Conservation (phyloP, 2,888 invertebrate species). For the Cheilosia variabilis region DNA sequence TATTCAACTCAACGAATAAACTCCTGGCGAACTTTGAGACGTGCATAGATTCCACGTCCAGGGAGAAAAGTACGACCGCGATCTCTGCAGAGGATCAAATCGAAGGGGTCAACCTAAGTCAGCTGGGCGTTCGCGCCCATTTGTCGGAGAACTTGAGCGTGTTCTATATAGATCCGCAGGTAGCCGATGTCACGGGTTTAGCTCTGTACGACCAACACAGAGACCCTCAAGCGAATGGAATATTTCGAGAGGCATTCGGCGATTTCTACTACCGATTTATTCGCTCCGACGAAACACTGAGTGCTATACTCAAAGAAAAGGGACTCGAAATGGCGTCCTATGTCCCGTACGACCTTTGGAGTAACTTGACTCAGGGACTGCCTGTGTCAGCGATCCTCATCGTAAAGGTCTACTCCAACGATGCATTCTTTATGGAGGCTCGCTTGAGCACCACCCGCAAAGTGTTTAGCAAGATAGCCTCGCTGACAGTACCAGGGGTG, state of each 20-base stretch:
- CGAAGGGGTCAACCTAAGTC: constrained; percentile 52
- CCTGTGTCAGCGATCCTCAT: constrained; percentile 83
- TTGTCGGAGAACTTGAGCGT: constrained; percentile 80
- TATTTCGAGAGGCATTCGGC: constrained; percentile 61
- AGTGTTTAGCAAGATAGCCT: constrained; percentile 85
- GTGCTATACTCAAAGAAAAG: constrained; percentile 83
- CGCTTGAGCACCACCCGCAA: constrained; percentile 79
- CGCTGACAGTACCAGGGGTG: constrained; percentile 86
- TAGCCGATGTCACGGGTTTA: constrained; percentile 81
- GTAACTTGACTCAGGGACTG: constrained; percentile 63
- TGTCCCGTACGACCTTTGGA: constrained; percentile 84
- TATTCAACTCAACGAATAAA: constrained; percentile 87
- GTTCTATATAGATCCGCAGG: constrained; percentile 80
- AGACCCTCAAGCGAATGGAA: background rate
- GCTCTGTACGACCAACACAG: constrained; percentile 77
- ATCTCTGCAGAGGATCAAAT: constrained; percentile 40
- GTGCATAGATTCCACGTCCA: constrained; percentile 84
- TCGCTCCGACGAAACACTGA: constrained; percentile 82
- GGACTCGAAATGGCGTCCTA: constrained; percentile 85
- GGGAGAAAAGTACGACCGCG: background rate
- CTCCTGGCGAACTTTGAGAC: constrained; percentile 86
- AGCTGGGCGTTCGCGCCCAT: constrained; percentile 79
- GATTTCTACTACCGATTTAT: constrained; percentile 81
- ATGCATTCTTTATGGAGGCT: constrained; percentile 85
- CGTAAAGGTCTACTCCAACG: constrained; percentile 85